Percentiles rank a stretch among this genome's conserved stretches.
phyloP scores from a whole-genome alignment of 2,888 invertebrate genomes.

The Troides oblongomaculatus region DNA sequence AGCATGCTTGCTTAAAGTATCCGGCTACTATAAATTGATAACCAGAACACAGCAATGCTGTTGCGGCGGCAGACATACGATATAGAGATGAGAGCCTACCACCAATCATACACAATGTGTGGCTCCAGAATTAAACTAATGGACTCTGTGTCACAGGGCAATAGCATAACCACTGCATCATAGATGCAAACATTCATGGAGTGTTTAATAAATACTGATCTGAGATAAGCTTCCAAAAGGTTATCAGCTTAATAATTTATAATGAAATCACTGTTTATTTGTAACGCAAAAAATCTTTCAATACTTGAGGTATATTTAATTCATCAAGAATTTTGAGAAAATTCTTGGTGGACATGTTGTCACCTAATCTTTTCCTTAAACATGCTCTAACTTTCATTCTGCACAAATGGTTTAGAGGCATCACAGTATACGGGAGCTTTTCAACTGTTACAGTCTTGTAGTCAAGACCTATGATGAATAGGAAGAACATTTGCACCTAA shows the following conservation, averaged over 20 bases:
- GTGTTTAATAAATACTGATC: too few relatives aligned
- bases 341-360: conserved; percentile 41
- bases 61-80: too few relatives aligned
- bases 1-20: too few relatives aligned
- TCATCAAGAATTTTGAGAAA: conserved; percentile 49
- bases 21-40: too few relatives aligned
- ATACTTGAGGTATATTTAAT: conserved; percentile 51
- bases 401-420: conserved; percentile 60
- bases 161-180: too few relatives aligned
- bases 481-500: conserved; percentile 55
- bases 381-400: conserved; percentile 53
- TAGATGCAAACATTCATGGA: too few relatives aligned
- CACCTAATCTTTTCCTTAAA: conserved; percentile 39
- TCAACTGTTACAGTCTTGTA: conserved; percentile 39
- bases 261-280: background rate
- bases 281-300: conserved; percentile 60
- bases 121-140: too few relatives aligned
- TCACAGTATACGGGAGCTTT: conserved; percentile 43
- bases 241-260: background rate
- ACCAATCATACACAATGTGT: too few relatives aligned
- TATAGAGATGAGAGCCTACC: too few relatives aligned
- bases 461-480: conserved; percentile 51
- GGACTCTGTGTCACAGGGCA: too few relatives aligned
- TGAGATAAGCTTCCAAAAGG: too few relatives aligned
- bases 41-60: too few relatives aligned